Base-by-base conservation (phyloP, 2,113 vertebrate species). In the Bujurquina vittata region DNA sequence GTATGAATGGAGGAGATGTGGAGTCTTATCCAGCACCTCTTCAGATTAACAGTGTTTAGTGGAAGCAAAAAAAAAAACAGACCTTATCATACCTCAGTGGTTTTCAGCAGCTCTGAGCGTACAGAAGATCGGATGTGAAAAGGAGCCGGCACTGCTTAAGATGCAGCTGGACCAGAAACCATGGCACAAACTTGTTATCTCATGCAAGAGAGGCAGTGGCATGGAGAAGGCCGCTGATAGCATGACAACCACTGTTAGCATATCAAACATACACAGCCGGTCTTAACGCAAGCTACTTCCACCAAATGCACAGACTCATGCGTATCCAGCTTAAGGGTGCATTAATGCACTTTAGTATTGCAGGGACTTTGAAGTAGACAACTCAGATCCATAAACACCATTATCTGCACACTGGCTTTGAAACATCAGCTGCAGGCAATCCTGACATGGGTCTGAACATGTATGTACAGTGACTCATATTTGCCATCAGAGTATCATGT, bases 211-310 rank as follows among this genome's bases (percentile, higher is more conserved):
- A 84, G 63, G 65, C 69, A 67, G 63, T 73, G 80, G 67, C 78
- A 61, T 67, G 73, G 20, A 81, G 80, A 80, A 62, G 78, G 76
- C 83, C n/a, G 5, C 56, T 75, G 72, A 76, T 63, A 79, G 55
- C 49, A 49, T 67, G 85, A 86, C 79, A 46, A 52, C 58, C 35
- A 54, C 73, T 86, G 83, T 89, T 89, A 79, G 77, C 84, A 79
- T 88, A 87, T 89, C 80, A 88, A 84, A 90, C 52, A 79, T 15
- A 62, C 54, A 26, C 77, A 79, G 84, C 29, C 55, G 46, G 67
- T 54, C 31, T 59, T 57, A 43, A 73, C 3, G 56, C 52, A 79
- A 80, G 55, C 55, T 75, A 77, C 54, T 17, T 2, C 31, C 60
- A 75, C 46, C 57, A 14, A 54, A 72, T 31, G 26, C 58, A 78